Conservation (phyloP, 2,113 vertebrate species). For the Chauna torquata region DNA sequence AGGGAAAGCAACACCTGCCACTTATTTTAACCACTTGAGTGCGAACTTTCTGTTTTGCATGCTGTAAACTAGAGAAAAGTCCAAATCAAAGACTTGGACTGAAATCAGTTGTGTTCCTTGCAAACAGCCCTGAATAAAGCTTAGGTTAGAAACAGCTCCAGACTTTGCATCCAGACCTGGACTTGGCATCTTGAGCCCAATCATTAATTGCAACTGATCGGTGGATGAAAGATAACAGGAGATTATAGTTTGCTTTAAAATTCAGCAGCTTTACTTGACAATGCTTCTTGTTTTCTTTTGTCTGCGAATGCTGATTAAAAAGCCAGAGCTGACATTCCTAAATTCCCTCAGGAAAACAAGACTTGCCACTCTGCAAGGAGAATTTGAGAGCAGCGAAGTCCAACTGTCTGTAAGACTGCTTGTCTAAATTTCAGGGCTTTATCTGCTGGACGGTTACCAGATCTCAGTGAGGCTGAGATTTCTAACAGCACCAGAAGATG, state of each 20-base stretch:
- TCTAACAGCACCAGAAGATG: background rate
- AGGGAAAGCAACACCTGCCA: background rate
- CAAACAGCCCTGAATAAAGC: background rate
- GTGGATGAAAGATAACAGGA: background rate
- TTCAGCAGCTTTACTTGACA: conserved; percentile 16
- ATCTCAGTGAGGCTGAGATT: background rate
- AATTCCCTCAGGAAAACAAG: conserved; percentile 19
- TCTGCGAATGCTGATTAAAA: conserved; percentile 47
- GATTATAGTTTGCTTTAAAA: conserved; percentile 38
- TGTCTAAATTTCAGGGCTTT: background rate
- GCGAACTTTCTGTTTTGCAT: background rate
- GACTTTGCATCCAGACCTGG: background rate
- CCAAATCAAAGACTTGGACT: background rate
- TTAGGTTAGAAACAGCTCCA: background rate
- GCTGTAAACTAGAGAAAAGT: background rate
- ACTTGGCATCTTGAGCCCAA: background rate
- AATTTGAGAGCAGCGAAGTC: background rate
- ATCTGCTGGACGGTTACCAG: conserved; percentile 41
- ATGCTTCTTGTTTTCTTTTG: conserved; percentile 44
- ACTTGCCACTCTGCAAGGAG: background rate
- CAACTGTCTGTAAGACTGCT: background rate
- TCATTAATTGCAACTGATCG: conserved; percentile 15
- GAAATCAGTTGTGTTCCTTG: background rate
- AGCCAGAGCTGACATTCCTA: conserved; percentile 36
- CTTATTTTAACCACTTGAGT: background rate